Percentiles rank a stretch among this genome's conserved stretches.
These are phyloP conservation scores for Scolopax mira DNA, from an alignment of 2,113 vertebrate species.

Conservation along the genomic window DNA sequence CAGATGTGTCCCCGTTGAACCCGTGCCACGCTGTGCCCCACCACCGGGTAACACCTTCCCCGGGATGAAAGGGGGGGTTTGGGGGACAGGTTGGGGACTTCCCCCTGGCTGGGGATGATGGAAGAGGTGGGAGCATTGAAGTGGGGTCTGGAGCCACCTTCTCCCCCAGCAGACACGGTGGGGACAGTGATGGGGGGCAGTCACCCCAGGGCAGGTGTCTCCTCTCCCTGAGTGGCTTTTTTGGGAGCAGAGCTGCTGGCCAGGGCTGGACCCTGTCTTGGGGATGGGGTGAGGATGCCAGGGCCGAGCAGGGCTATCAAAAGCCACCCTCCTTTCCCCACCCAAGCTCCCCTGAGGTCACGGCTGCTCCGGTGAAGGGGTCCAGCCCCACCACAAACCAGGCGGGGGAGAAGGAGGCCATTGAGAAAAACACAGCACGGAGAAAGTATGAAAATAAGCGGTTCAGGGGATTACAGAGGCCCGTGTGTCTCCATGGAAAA, in stretches of 20 bases:
- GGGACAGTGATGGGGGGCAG: background rate
- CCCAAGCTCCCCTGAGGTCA: background rate
- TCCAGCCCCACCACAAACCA: background rate
- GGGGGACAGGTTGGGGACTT: background rate
- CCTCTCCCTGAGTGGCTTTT: background rate
- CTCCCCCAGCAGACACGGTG: background rate
- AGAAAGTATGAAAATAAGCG: conserved; percentile 39
- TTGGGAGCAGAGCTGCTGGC: background rate
- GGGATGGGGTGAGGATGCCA: background rate
- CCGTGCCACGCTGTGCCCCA: background rate
- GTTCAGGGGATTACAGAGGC: conserved; percentile 45
- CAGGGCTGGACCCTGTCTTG: fast-evolving
- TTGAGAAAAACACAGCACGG: background rate
- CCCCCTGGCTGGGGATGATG: background rate
- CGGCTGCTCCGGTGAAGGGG: background rate
- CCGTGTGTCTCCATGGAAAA: background rate
- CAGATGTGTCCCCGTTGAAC: background rate
- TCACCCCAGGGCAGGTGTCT: fast-evolving
- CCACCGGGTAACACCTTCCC: background rate
- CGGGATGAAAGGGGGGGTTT: fast-evolving
- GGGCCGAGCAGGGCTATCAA: background rate
- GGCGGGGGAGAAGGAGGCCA: background rate
- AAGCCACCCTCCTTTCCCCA: background rate
- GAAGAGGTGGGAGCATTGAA: background rate
- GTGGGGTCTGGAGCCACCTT: background rate